phyloP scores from a whole-genome alignment of 2,113 vertebrate genomes.

The Xenopus borealis region DNA sequence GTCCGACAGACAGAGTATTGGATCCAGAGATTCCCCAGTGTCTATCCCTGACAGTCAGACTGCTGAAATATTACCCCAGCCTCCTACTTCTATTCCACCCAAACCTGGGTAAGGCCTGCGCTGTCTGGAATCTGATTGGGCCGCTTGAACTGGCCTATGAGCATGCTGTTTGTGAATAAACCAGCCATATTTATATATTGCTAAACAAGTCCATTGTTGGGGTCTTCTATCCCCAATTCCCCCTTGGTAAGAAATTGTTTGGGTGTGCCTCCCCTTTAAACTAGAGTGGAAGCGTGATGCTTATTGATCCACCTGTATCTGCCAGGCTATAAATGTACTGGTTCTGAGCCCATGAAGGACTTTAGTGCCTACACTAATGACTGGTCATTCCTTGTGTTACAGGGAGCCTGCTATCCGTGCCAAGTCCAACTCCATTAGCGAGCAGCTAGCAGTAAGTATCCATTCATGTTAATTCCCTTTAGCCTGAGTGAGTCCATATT shows the following conservation, averaged over 20 bases:
- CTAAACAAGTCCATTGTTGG: too few species aligned
- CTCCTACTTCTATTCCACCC: slow-evolving; percentile 56
- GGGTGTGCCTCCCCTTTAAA: too few species aligned
- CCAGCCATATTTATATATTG: too few species aligned
- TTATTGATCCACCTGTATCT: too few species aligned
- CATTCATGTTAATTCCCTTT: background rate
- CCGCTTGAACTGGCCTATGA: background rate
- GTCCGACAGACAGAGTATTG: slow-evolving; percentile 67
- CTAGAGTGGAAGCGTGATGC: too few species aligned
- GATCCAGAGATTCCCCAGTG: slow-evolving; percentile 79
- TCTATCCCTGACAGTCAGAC: slow-evolving; percentile 68
- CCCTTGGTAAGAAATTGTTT: too few species aligned
- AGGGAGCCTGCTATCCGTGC: slow-evolving; percentile 78
- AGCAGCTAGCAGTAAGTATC: slow-evolving; percentile 79
- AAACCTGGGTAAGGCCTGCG: slow-evolving; percentile 72
- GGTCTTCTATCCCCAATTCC: too few species aligned
- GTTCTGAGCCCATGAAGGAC: too few species aligned
- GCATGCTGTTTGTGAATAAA: too few species aligned
- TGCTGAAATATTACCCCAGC: slow-evolving; percentile 60
- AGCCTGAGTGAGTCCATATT: too few species aligned
- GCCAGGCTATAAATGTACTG: too few species aligned
- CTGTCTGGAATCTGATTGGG: background rate
- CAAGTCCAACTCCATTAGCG: slow-evolving; percentile 88
- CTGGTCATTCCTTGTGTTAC: slow-evolving; percentile 30
- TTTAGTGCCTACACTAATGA: too few species aligned